phyloP scores from a whole-genome alignment of 2,113 vertebrate species.

The Platycercus adscitus region DNA sequence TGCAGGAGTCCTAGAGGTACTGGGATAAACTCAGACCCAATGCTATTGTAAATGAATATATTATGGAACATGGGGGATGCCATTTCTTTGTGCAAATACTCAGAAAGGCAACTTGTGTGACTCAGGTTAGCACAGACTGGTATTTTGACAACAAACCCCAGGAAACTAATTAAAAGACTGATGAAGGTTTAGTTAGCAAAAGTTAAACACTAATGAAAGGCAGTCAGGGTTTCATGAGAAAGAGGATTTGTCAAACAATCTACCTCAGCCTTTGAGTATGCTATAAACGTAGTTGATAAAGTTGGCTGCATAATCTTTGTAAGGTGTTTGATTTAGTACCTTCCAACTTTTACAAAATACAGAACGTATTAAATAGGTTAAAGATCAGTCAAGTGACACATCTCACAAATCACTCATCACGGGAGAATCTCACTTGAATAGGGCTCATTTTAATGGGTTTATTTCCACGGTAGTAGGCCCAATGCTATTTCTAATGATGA shows the following conservation, averaged over 20 bases:
- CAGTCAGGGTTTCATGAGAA: neutral
- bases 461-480: neutral
- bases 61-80: neutral
- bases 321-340: neutral
- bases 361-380: neutral
- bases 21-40: neutral
- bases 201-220: neutral
- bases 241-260: neutral
- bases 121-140: neutral
- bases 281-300: neutral
- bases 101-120: neutral
- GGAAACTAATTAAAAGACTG: slow-evolving; percentile 5
- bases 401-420: neutral
- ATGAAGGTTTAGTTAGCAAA: slow-evolving; percentile 5
- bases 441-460: neutral
- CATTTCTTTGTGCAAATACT: neutral
- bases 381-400: neutral
- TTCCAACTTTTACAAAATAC: neutral
- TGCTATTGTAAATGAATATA: neutral
- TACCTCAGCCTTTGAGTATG: neutral
- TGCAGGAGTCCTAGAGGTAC: neutral
- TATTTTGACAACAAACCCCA: slow-evolving; percentile 16
- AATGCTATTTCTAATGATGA: neutral
- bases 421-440: neutral
- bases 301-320: neutral